These are phyloP conservation scores for Drosophila eohydei DNA, from an alignment of 2,888 invertebrate genomes.

Conservation along the genomic window DNA sequence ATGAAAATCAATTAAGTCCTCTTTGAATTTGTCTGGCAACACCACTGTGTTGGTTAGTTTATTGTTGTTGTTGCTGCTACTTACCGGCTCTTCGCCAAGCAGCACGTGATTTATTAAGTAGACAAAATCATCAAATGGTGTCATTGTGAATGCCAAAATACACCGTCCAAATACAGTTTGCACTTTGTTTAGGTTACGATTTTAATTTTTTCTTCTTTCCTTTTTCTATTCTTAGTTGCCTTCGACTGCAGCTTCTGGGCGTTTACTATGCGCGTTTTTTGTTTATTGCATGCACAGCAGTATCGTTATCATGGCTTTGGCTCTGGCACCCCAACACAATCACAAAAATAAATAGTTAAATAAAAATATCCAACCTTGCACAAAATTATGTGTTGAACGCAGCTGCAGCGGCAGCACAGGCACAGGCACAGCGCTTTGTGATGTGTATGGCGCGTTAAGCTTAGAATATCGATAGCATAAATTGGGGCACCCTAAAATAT, in stretches of 20 bases:
- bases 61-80: conserved; percentile 47
- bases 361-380: conserved; percentile 21
- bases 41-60: background rate
- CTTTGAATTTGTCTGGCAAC: conserved; percentile 17
- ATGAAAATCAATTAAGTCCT: conserved; percentile 25
- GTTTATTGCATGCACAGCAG: conserved; percentile 16
- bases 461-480: conserved; percentile 24
- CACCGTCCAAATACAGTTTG: conserved; percentile 30
- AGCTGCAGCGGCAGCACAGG: conserved; percentile 39
- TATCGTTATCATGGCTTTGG: conserved; percentile 29
- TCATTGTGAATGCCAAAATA: conserved; percentile 82
- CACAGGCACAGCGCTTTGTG: conserved; percentile 40
- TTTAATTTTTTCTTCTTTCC: conserved; percentile 5
- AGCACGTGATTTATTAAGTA: conserved; percentile 87
- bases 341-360: conserved; percentile 43
- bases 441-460: conserved; percentile 36
- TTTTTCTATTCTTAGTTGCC: background rate
- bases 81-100: conserved; percentile 88
- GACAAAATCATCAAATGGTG: conserved; percentile 87
- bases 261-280: background rate
- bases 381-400: conserved; percentile 29
- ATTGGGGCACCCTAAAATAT: background rate
- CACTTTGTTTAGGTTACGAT: conserved; percentile 23
- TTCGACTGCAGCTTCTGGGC: conserved; percentile 9
- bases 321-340: conserved; percentile 19